Conservation (phyloP, 2,888 invertebrate genomes). For the Cephus nigrinus region DNA sequence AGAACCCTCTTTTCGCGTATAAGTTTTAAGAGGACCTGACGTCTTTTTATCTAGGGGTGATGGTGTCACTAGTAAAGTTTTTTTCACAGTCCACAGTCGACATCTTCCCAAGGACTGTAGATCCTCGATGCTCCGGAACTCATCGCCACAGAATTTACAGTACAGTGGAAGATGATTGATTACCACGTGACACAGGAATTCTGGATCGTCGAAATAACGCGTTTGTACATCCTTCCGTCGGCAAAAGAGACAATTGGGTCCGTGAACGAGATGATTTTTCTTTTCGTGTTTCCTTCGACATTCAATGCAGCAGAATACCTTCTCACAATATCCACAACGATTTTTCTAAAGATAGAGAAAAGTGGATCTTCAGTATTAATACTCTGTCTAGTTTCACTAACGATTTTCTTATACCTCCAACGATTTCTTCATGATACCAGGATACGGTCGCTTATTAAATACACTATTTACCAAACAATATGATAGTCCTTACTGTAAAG, state of each 20-base stretch:
- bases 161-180: constrained; percentile 51
- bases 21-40: background rate
- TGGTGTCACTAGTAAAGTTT: background rate
- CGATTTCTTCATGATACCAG: background rate
- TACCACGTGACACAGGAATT: constrained; percentile 46
- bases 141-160: constrained; percentile 48
- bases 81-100: background rate
- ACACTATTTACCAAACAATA: background rate
- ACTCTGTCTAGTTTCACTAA: background rate
- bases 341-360: constrained; percentile 30
- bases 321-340: constrained; percentile 50
- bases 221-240: constrained; percentile 39
- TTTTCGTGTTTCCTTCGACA: constrained; percentile 50
- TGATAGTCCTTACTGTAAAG: background rate
- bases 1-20: constrained; percentile 14
- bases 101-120: constrained; percentile 24
- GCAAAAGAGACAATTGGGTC: constrained; percentile 49
- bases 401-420: background rate
- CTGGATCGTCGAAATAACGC: constrained; percentile 37
- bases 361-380: background rate
- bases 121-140: constrained; percentile 41
- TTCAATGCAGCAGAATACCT: constrained; percentile 51
- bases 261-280: constrained; percentile 43
- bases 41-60: background rate
- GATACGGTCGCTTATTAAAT: background rate